These are phyloP conservation scores for Lophius piscatorius DNA, from an alignment of 2,113 vertebrate species.

Conservation along the genomic window DNA sequence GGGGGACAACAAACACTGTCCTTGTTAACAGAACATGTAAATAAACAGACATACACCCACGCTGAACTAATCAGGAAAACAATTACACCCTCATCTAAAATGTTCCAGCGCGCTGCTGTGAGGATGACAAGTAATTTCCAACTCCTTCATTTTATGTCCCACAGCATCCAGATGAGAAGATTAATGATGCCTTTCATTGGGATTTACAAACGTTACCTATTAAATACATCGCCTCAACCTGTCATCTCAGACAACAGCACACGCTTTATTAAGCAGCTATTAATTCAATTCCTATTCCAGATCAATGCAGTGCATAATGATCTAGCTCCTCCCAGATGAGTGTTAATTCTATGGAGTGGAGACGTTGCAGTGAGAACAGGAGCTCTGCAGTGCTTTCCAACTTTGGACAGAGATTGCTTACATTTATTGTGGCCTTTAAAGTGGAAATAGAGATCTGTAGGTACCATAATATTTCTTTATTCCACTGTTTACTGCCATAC, in stretches of 20 bases:
- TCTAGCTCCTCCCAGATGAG: conserved; percentile 38
- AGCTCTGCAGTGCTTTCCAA: conserved; percentile 10
- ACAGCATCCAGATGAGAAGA: conserved; percentile 73
- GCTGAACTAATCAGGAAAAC: conserved; percentile 75
- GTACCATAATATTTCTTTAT: conserved; percentile 25
- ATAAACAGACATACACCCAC: conserved; percentile 72
- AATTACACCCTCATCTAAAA: conserved; percentile 73
- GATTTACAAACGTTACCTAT: conserved; percentile 72
- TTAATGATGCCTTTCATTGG: conserved; percentile 74
- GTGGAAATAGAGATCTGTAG: conserved; percentile 25
- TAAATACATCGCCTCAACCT: conserved; percentile 64
- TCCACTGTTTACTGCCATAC: conserved; percentile 43
- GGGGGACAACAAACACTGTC: conserved; percentile 64
- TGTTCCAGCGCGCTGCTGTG: conserved; percentile 70
- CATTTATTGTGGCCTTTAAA: conserved; percentile 47
- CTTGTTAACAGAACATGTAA: conserved; percentile 79
- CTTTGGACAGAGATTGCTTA: conserved; percentile 23
- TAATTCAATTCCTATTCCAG: conserved; percentile 55
- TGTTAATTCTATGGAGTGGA: conserved; percentile 40
- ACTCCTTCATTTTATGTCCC: conserved; percentile 71
- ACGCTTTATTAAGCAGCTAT: conserved; percentile 61
- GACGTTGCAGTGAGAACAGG: conserved; percentile 22
- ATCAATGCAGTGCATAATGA: conserved; percentile 49
- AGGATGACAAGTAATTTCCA: conserved; percentile 75
- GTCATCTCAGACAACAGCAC: conserved; percentile 67